Percentiles rank a stretch among this genome's conserved stretches.
phyloP scores from a whole-genome alignment of 2,113 vertebrate genomes.

The Saguinus imperator region DNA sequence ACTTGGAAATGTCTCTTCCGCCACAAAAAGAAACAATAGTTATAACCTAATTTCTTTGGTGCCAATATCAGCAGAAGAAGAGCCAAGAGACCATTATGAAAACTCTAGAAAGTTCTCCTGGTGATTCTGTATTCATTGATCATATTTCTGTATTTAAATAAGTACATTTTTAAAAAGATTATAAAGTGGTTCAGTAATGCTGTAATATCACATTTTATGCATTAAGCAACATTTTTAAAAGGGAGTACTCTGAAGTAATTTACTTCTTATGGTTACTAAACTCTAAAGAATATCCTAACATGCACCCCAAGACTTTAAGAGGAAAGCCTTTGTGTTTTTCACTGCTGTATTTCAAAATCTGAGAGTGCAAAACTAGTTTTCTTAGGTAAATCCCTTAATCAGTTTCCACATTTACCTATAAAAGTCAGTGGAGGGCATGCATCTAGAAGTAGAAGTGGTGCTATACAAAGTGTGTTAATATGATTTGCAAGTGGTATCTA shows the following conservation, averaged over 20 bases:
- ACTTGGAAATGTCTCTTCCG: conserved; percentile 88
- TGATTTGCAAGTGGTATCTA: background rate
- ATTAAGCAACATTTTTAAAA: conserved; percentile 45
- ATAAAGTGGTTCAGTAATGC: background rate
- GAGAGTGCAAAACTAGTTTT: background rate
- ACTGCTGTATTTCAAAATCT: background rate
- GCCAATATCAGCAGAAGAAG: conserved; percentile 75
- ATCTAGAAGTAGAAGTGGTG: background rate
- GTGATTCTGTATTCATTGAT: conserved; percentile 57
- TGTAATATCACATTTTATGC: conserved; percentile 15
- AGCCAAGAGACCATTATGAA: conserved; percentile 74
- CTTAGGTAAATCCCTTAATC: background rate
- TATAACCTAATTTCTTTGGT: conserved; percentile 85
- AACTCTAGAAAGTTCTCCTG: conserved; percentile 69
- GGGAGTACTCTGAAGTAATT: background rate
- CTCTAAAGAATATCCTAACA: background rate
- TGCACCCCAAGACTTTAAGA: background rate
- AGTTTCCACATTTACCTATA: background rate
- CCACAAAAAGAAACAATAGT: conserved; percentile 83
- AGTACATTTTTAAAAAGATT: conserved; percentile 24
- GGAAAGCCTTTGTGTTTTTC: conserved; percentile 23
- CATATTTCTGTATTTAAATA: conserved; percentile 56
- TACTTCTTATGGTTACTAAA: conserved; percentile 23
- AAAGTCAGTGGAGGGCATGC: background rate
- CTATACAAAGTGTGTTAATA: accelerated